phyloP scores from a whole-genome alignment of 2,113 vertebrate species.

The Seriola rivoliana region DNA sequence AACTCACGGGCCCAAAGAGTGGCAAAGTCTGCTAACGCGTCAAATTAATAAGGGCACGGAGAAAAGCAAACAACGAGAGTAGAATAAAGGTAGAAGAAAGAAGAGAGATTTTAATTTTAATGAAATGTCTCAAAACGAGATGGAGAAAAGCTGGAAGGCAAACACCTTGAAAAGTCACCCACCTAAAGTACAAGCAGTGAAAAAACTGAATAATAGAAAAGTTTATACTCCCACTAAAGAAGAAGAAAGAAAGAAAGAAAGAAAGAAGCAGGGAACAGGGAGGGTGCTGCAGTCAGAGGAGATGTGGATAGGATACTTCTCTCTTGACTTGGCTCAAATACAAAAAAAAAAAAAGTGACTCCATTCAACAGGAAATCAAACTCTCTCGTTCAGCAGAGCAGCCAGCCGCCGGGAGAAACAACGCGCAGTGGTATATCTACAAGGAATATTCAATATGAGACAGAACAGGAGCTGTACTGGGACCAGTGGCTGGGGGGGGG shows the following conservation, averaged over 20 bases:
- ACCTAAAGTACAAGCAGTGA: background rate
- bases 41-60: background rate
- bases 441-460: conserved; percentile 43
- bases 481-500: conserved; percentile 42
- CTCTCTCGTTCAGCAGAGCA: conserved; percentile 39
- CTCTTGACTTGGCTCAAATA: conserved; percentile 12
- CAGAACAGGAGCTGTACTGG: conserved; percentile 22
- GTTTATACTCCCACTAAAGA: background rate
- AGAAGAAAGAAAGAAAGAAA: background rate
- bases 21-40: background rate
- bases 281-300: background rate
- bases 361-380: conserved; percentile 48
- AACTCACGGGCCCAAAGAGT: background rate
- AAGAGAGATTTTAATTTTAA: conserved; percentile 4
- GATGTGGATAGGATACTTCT: conserved; percentile 10
- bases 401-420: conserved; percentile 11
- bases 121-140: background rate
- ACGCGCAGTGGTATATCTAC: conserved; percentile 30
- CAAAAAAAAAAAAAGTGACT: background rate
- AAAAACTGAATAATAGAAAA: background rate
- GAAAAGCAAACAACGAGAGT: background rate
- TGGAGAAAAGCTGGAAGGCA: conserved; percentile 4
- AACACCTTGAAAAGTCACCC: conserved; percentile 12
- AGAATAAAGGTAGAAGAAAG: no score
- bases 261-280: conserved; percentile 22